Base-by-base conservation (phyloP, 2,113 vertebrate genomes). In the Lycocorax pyrrhopterus region DNA sequence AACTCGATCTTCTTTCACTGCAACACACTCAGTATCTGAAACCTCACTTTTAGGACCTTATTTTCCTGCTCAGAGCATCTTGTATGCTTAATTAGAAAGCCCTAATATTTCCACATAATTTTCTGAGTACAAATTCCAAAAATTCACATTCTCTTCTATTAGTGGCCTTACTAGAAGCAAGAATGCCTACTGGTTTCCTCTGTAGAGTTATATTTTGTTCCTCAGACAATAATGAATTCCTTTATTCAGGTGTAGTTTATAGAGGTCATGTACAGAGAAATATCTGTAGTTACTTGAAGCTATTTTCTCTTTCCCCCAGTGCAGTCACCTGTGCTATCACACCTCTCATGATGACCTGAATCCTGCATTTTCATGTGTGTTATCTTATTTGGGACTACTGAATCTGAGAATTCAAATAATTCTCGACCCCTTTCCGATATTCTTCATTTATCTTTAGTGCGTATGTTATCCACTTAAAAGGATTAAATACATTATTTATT, bases 341-440 rank as follows among this genome's bases (percentile, higher is more conserved):
- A 13, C 53, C 35, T 63, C 22, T 55, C 17, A 7, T 13, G 29
- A 33, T 35, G 39, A 71, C n/a, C 32, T 58, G 30, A 79, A 83
- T 92, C 71, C n/a, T 79, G 2, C 6, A 14, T 76, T 94, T 92
- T 49, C 4, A 2, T 53, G 6, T 15, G 5, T 12, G 5, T 41
- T 83, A 33, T 7, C 4, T 12, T 83, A 22, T 66, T 86, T 80
- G 33, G 13, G 14, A 47, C 18, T 10, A 46, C 0, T 59, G 22
- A 82, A 74, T 29, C 30, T 4, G 2, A 52, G 43, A 30, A 69
- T n/a, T 43, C 22, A 51, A 64, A 32, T 63, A 37, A 58, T 75
- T 68, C 22, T 82, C 35, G 16, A 52, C 4, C 4, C 0, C 0
- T 79, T 77, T 91, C 18, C 1, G 0, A 16, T 67, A 51, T 12